Conservation (phyloP, 1,140 invertebrate genomes). For the Cydia splendana region DNA sequence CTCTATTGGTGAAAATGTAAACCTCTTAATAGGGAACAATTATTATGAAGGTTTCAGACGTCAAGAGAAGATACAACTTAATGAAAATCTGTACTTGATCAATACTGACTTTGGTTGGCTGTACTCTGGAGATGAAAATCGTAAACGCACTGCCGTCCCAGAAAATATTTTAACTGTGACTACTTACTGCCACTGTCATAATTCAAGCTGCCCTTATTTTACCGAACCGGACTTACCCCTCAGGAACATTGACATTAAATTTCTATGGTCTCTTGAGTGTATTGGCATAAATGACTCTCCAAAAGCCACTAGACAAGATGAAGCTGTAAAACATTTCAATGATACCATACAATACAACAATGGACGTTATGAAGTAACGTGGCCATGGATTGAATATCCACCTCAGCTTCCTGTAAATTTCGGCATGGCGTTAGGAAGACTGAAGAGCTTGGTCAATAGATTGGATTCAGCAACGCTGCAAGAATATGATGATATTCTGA, state of each 20-base stretch:
- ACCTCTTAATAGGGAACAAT: constrained; percentile 34
- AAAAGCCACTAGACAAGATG: constrained; percentile 33
- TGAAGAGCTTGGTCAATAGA: constrained; percentile 8
- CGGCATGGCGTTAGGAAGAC: constrained; percentile 32
- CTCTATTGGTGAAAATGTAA: constrained; percentile 7
- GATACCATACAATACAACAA: constrained; percentile 14
- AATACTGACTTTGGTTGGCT: constrained; percentile 34
- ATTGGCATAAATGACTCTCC: constrained; percentile 35
- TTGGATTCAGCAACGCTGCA: not conserved
- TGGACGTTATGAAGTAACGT: constrained; percentile 31
- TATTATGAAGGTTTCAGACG: constrained; percentile 13
- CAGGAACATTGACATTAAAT: constrained; percentile 26
- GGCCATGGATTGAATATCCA: constrained; percentile 35
- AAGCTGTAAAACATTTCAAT: constrained; percentile 35
- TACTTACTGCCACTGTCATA: constrained; percentile 31
- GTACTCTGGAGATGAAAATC: not conserved
- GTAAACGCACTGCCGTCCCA: not conserved
- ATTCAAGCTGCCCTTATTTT: not conserved
- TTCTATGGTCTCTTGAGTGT: constrained; percentile 33
- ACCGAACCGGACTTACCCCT: constrained; percentile 31
- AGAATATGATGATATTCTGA: constrained; percentile 22
- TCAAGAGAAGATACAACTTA: not conserved
- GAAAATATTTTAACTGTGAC: not conserved
- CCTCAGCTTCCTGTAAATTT: constrained; percentile 33
- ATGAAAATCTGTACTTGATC: constrained; percentile 8